phyloP scores from a whole-genome alignment of 2,888 invertebrate genomes.

The Scaptomyza caliginosa region DNA sequence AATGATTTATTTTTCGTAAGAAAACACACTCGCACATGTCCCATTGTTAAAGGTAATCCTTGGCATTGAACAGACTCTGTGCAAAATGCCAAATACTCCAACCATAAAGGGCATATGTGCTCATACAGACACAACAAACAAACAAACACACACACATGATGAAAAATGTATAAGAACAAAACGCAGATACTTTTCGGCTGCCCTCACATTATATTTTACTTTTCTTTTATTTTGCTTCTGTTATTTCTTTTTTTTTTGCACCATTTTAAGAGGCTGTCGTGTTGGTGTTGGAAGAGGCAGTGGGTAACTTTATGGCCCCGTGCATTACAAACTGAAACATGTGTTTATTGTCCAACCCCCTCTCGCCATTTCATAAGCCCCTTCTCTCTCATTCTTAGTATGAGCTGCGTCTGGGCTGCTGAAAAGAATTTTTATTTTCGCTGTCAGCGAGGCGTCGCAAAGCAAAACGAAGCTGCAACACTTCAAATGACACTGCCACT shows the following conservation, averaged over 20 bases:
- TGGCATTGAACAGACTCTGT: conserved; percentile 3
- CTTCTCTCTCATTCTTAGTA: background rate
- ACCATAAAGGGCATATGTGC: conserved; percentile 60
- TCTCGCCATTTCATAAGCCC: conserved; percentile 3
- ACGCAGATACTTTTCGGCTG: conserved; percentile 66
- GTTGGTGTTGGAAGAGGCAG: background rate
- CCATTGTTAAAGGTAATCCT: conserved; percentile 36
- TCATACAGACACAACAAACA: conserved; percentile 22
- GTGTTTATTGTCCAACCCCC: conserved; percentile 74
- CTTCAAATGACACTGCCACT: conserved; percentile 60
- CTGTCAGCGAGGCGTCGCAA: conserved; percentile 69
- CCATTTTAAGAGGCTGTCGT: conserved; percentile 48
- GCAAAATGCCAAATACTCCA: conserved; percentile 11
- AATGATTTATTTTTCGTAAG: background rate
- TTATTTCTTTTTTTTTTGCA: conserved; percentile 31
- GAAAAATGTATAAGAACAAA: conserved; percentile 33
- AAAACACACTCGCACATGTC: background rate
- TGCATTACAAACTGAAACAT: conserved; percentile 79
- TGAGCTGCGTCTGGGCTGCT: conserved; percentile 47
- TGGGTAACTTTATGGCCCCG: conserved; percentile 67
- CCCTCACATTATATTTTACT: conserved; percentile 49
- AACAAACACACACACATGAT: conserved; percentile 2
- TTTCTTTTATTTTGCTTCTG: conserved; percentile 28
- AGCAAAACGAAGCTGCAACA: conserved; percentile 60
- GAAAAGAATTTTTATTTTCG: conserved; percentile 61